These are phyloP conservation scores for Chionomys nivalis DNA, from an alignment of 2,113 vertebrate genomes.

Conservation along the genomic window DNA sequence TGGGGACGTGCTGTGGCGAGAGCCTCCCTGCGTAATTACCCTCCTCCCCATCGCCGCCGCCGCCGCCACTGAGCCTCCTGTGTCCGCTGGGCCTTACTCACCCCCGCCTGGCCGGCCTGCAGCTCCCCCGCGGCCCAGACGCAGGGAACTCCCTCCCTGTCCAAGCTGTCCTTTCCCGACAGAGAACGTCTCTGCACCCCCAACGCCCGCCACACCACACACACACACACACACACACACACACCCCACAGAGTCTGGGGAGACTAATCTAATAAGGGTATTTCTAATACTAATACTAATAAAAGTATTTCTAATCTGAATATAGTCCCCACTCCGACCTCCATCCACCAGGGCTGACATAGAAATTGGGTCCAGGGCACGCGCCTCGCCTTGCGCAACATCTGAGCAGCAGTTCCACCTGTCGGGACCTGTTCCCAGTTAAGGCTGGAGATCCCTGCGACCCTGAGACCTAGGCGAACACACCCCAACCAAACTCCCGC, in stretches of 20 bases:
- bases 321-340: not conserved
- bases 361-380: constrained; percentile 31
- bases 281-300: not conserved
- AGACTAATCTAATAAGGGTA: not conserved
- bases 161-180: constrained; percentile 59
- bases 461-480: constrained; percentile 56
- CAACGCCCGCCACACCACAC: not conserved
- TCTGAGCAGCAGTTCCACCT: constrained; percentile 66
- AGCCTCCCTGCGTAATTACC: constrained; percentile 88
- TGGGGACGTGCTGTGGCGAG: constrained; percentile 87
- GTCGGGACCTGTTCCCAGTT: constrained; percentile 53
- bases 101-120: constrained; percentile 73
- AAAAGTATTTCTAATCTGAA: not conserved
- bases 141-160: constrained; percentile 67
- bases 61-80: constrained; percentile 81
- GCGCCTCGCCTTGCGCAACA: constrained; percentile 45
- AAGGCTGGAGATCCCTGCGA: constrained; percentile 57
- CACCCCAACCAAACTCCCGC: not conserved
- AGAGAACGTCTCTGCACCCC: not conserved
- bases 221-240: not conserved
- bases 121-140: constrained; percentile 70
- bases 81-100: constrained; percentile 84
- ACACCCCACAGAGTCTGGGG: not conserved
- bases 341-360: not conserved
- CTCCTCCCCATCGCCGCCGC: constrained; percentile 82